Evolutionary conservation across 2,797 vertebrate genomes (phyloP).

Genomic region (Balearica regulorum): DNA sequence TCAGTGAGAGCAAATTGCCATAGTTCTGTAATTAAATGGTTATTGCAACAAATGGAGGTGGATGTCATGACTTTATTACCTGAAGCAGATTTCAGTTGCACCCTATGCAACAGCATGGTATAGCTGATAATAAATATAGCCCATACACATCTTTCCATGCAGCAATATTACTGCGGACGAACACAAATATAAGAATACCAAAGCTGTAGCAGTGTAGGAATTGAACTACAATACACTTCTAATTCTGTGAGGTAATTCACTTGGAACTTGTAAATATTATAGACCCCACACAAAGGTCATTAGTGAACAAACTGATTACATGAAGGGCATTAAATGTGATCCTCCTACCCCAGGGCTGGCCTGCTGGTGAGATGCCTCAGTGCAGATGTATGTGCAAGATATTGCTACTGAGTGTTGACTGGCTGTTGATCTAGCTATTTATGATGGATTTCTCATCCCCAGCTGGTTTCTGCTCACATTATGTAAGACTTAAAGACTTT

Average conservation of each 20-base stretch:
- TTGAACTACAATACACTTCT: not conserved
- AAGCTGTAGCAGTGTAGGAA: not conserved
- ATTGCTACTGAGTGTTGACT: not conserved
- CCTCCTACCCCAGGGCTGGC: not conserved
- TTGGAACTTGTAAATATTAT: not conserved
- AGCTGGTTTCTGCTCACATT: not conserved
- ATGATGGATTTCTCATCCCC: not conserved
- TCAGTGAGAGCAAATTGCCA: not conserved
- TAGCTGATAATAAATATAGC: not conserved
- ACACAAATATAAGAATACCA: not conserved
- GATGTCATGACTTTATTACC: not conserved
- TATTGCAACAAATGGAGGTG: not conserved
- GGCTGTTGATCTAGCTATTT: not conserved
- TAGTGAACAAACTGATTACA: not conserved
- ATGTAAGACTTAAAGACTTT: not conserved
- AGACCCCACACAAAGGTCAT: not conserved
- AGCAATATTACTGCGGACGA: not conserved
- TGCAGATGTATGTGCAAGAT: accelerated
- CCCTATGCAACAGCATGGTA: not conserved
- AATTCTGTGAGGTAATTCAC: not conserved
- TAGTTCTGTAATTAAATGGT: not conserved
- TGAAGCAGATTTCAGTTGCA: not conserved
- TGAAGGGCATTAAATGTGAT: not conserved
- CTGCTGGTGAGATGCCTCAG: not conserved
- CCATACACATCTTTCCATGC: not conserved